phyloP scores from a whole-genome alignment of 2,113 vertebrate species.

The Edolisoma coerulescens region DNA sequence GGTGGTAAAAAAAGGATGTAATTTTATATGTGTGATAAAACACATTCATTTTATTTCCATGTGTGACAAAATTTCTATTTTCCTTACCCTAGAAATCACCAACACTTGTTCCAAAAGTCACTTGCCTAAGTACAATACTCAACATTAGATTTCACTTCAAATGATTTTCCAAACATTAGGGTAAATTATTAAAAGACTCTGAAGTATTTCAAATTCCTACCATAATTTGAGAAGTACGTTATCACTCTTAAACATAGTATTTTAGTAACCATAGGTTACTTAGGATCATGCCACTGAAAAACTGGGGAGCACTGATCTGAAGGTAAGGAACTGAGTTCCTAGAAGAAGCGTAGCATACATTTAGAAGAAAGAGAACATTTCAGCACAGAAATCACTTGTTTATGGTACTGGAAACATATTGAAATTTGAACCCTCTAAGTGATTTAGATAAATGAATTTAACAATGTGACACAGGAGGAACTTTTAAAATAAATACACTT shows the following conservation, averaged over 20 bases:
- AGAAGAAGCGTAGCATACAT: neutral
- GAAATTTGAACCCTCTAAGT: neutral
- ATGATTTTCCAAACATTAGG: neutral
- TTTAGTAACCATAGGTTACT: neutral
- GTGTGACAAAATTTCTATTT: neutral
- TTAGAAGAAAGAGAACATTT: neutral
- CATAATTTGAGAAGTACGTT: neutral
- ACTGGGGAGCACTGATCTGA: neutral
- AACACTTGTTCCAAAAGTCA: neutral
- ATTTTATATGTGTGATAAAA: neutral
- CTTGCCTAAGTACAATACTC: neutral
- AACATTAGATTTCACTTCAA: neutral
- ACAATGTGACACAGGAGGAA: neutral
- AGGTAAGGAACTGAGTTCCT: neutral
- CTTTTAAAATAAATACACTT: neutral
- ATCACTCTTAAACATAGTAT: neutral
- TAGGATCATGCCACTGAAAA: neutral
- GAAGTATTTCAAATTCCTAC: neutral
- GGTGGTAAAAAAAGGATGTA: neutral
- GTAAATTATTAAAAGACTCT: neutral
- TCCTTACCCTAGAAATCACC: neutral
- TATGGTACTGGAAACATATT: neutral
- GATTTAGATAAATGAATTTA: neutral
- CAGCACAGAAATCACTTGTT: neutral
- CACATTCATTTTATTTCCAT: neutral